phyloP scores from a whole-genome alignment of 2,797 vertebrate species.

The Eidolon dupreanum region DNA sequence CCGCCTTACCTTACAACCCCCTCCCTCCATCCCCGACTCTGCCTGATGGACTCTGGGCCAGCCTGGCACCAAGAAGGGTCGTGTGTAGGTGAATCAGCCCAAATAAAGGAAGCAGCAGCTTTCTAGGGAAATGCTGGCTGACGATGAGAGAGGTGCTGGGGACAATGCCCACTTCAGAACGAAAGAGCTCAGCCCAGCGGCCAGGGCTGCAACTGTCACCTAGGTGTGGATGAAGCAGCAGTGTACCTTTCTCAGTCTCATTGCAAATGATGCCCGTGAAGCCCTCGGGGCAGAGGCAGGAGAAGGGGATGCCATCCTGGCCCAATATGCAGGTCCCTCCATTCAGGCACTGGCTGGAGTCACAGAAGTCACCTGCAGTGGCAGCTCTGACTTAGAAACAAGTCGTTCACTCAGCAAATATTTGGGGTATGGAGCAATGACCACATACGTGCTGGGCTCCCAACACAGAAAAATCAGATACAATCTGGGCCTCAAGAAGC shows the following conservation, averaged over 20 bases:
- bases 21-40: background rate
- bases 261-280: slow-evolving; percentile 93
- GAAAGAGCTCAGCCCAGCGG: background rate
- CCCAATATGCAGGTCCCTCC: slow-evolving; percentile 93
- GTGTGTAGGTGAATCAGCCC: background rate
- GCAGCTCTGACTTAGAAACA: background rate
- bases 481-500: background rate
- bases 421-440: background rate
- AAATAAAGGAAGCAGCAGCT: background rate
- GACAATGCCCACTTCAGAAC: background rate
- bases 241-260: slow-evolving; percentile 91
- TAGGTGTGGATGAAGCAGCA: background rate
- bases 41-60: background rate
- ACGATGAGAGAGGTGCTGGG: fast-evolving
- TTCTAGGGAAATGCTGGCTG: background rate
- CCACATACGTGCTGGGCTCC: fast-evolving
- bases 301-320: slow-evolving; percentile 88
- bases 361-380: slow-evolving; percentile 92
- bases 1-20: fast-evolving
- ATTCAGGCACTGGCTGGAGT: slow-evolving; percentile 92
- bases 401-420: background rate
- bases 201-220: background rate
- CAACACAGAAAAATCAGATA: background rate
- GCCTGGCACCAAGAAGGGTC: background rate
- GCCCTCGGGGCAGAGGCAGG: slow-evolving; percentile 94